Evolutionary conservation across 2,888 invertebrate genomes (phyloP).

Genomic region (Nemapogon koenigi): DNA sequence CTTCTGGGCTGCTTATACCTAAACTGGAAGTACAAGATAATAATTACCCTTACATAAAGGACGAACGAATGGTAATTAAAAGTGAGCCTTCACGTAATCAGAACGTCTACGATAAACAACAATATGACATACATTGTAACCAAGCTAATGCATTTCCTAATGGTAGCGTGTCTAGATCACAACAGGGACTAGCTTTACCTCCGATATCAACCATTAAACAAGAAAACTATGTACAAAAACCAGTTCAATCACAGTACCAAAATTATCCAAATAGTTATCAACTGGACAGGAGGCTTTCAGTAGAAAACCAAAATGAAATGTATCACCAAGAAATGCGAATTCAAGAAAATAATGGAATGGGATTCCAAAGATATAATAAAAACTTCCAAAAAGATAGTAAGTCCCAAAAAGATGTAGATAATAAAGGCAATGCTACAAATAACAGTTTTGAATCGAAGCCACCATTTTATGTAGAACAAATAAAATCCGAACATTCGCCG

Average conservation of each 20-base stretch:
- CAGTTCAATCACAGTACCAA: conserved; percentile 29
- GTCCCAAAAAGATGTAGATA: conserved; percentile 28
- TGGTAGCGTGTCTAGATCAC: conserved; percentile 27
- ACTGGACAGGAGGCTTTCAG: conserved; percentile 33
- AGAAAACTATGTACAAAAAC: conserved; percentile 47
- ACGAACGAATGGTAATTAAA: conserved; percentile 37
- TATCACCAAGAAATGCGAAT: conserved; percentile 30
- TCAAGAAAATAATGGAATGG: conserved; percentile 35
- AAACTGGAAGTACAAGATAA: conserved; percentile 49
- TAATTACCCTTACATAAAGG: conserved; percentile 33
- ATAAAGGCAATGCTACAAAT: conserved; percentile 24
- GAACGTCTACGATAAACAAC: conserved; percentile 27
- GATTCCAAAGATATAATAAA: conserved; percentile 50
- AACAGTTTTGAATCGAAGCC: conserved; percentile 34
- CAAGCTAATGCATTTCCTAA: conserved; percentile 27
- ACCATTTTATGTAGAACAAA: conserved; percentile 58
- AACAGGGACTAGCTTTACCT: conserved; percentile 42
- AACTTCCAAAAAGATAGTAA: conserved; percentile 30
- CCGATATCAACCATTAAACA: conserved; percentile 61
- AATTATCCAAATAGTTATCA: conserved; percentile 36
- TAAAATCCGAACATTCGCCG: conserved; percentile 60
- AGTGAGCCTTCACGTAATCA: conserved; percentile 32
- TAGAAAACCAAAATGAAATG: conserved; percentile 32
- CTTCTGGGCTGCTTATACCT: conserved; percentile 49
- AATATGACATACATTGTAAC: conserved; percentile 28